Evolutionary conservation across 2,113 vertebrate genomes (phyloP).

Genomic region (Thomomys bottae): DNA sequence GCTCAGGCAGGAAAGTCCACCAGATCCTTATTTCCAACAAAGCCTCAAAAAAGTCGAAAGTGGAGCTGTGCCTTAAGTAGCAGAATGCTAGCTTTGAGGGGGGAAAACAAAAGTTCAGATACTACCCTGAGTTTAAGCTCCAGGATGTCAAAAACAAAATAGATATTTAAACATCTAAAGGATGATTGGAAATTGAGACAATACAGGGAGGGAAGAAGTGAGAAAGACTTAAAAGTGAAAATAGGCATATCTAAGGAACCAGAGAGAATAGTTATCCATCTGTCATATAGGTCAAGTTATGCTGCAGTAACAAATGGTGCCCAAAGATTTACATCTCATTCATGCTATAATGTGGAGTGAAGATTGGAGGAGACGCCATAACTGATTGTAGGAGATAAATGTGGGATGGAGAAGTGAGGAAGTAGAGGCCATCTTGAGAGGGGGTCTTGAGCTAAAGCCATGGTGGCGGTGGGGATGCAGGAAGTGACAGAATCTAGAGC

Average conservation of each 20-base stretch:
- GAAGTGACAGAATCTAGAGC: background rate
- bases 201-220: background rate
- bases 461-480: too few relatives aligned
- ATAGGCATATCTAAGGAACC: background rate
- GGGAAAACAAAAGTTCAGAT: too few relatives aligned
- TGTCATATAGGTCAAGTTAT: background rate
- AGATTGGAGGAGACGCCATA: background rate
- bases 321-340: background rate
- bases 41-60: too few relatives aligned
- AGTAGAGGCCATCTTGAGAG: background rate
- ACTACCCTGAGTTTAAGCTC: too few relatives aligned
- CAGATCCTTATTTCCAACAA: too few relatives aligned
- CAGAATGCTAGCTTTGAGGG: too few relatives aligned
- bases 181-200: background rate
- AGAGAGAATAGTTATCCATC: accelerated
- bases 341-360: background rate
- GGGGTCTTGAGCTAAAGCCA: background rate
- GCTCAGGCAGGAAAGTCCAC: too few relatives aligned
- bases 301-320: background rate
- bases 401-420: background rate
- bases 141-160: too few relatives aligned
- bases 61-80: too few relatives aligned
- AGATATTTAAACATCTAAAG: background rate
- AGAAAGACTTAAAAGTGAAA: background rate
- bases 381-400: background rate